Base-by-base conservation (phyloP, 2,113 vertebrate species). In the Python bivittatus region DNA sequence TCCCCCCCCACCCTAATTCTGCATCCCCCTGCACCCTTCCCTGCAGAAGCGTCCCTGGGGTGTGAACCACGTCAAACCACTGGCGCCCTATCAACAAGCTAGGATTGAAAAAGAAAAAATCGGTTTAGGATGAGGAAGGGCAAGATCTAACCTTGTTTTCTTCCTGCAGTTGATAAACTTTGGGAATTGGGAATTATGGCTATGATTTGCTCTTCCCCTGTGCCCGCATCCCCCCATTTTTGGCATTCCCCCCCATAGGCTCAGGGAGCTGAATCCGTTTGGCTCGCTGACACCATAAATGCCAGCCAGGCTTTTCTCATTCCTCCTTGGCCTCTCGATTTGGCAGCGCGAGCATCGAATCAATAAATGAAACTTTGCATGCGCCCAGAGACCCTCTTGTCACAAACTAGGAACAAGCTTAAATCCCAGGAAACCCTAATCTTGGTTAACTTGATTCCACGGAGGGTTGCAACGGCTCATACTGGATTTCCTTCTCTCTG, bases 11-110 rank as follows among this genome's bases (percentile, higher is more conserved):
- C 6, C 89, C 95, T 94, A 95, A 95, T 96, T 91, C 93, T 52
- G 83, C 92, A 88, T 94, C 93, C 94, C 93, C 91, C 89, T 93
- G n/a, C n/a, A 95, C 44, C 96, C 98, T 98, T 96, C 95, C 97
- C 97, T 98, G 97, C 97, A 90, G 92, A 96, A 52, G 94, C n/a
- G n/a, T n/a, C n/a, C n/a, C 48, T 48, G 48, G 5, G 5, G 48
- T 48, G 48, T 48, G 48, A 48, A 5, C 48, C 48, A 48, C 5
- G 48, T 48, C 48, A 48, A 48, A 6, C 48, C 48, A 6, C 48
- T 48, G 48, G 48, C 4, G 48, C 5, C 48, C 48, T 6, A 6
- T 48, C 5, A 6, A 48, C 48, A 48, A 48, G 7, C 48, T 3
- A 48, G 7, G 48, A 48, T 48, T 48, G 48, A 48, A 48, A 48